Conservation (phyloP, 2,888 invertebrate species). For the Caenorhabditis japonica region DNA sequence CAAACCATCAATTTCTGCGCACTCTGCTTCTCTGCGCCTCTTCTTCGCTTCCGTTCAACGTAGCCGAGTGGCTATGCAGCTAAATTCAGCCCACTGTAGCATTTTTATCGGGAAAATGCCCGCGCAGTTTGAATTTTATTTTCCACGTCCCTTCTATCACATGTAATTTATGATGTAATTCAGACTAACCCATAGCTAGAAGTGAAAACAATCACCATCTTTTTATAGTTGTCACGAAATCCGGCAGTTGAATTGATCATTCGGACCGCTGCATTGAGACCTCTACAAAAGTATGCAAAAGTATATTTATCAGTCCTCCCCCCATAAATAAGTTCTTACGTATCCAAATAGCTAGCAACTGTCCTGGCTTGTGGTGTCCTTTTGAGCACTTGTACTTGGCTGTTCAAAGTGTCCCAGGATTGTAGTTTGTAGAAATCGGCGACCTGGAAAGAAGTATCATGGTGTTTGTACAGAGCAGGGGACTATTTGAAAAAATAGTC, state of each 20-base stretch:
- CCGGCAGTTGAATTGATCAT: slow-evolving; percentile 29
- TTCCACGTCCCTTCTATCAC: too few relatives aligned
- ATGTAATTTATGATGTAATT: not conserved
- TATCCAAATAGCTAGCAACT: slow-evolving; percentile 12
- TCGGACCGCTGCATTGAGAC: slow-evolving; percentile 5
- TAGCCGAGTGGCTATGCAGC: too few relatives aligned
- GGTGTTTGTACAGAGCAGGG: not conserved
- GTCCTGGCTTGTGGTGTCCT: slow-evolving; percentile 10
- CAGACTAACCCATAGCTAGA: slow-evolving; percentile 25
- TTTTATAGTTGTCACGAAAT: slow-evolving; percentile 37
- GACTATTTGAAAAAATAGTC: not conserved
- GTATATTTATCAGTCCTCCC: not conserved
- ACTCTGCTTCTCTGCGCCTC: too few relatives aligned
- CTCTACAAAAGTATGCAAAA: slow-evolving; percentile 3
- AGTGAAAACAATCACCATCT: slow-evolving; percentile 25
- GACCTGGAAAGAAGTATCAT: too few relatives aligned
- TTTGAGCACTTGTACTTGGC: slow-evolving; percentile 14
- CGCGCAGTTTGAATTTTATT: too few relatives aligned
- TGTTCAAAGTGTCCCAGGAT: slow-evolving; percentile 11
- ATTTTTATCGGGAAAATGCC: too few relatives aligned
- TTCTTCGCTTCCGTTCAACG: too few relatives aligned
- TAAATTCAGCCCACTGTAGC: too few relatives aligned
- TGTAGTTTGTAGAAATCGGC: slow-evolving; percentile 40
- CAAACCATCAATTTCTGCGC: too few relatives aligned
- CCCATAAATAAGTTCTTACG: too few relatives aligned